phyloP scores from a whole-genome alignment of 2,888 invertebrate genomes.

The Melieria picta region DNA sequence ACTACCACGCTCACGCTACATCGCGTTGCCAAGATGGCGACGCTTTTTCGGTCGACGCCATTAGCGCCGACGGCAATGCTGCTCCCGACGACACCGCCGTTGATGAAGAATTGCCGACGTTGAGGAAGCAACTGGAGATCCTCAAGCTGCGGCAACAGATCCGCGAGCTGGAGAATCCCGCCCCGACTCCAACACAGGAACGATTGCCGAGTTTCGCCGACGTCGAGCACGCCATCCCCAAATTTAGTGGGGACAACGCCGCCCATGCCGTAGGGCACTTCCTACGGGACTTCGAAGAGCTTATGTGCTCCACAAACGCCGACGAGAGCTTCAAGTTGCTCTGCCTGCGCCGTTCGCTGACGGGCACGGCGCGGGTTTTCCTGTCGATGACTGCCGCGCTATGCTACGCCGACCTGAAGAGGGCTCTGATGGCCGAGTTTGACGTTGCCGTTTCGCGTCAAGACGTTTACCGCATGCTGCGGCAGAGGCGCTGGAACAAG shows the following conservation, averaged over 20 bases:
- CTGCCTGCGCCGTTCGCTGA: slow-evolving; percentile 15
- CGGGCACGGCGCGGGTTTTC: slow-evolving; percentile 12
- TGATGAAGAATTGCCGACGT: not conserved
- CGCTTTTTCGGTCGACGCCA: too few relatives aligned
- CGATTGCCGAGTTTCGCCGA: slow-evolving; percentile 12
- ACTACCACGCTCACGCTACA: too few relatives aligned
- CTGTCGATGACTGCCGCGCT: not conserved
- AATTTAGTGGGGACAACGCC: slow-evolving; percentile 15
- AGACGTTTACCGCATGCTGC: slow-evolving; percentile 15
- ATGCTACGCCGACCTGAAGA: not conserved
- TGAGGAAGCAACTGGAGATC: not conserved
- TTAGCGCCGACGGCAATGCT: too few relatives aligned
- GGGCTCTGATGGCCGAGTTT: not conserved
- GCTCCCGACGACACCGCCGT: too few relatives aligned
- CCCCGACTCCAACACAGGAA: not conserved
- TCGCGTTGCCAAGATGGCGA: too few relatives aligned
- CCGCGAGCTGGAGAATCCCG: not conserved
- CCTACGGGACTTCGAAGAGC: slow-evolving; percentile 27
- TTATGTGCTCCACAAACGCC: slow-evolving; percentile 14
- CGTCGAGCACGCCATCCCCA: slow-evolving; percentile 20
- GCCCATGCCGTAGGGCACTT: slow-evolving; percentile 17
- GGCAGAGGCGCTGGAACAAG: slow-evolving; percentile 6
- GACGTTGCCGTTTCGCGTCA: slow-evolving; percentile 4
- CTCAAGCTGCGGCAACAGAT: slow-evolving; percentile 8
- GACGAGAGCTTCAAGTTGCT: slow-evolving; percentile 19